These are phyloP conservation scores for Callimorpha dominula DNA, from an alignment of 2,888 invertebrate species.

Conservation along the genomic window DNA sequence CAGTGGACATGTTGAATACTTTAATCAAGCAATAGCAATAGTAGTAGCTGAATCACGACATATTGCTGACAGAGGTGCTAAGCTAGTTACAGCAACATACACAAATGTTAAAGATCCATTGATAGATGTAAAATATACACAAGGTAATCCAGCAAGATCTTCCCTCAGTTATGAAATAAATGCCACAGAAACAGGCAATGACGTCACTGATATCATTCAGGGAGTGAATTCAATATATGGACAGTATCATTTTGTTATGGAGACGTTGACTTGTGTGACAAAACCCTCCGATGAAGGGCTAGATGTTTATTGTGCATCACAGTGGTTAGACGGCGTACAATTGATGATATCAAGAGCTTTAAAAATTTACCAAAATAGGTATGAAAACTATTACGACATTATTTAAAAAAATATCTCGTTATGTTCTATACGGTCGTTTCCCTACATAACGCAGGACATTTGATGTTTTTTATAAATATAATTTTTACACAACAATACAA, in stretches of 20 bases:
- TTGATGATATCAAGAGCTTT: constrained; percentile 82
- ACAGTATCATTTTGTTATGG: constrained; percentile 92
- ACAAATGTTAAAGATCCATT: constrained; percentile 67
- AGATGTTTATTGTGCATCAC: constrained; percentile 87
- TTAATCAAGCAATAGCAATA: constrained; percentile 66
- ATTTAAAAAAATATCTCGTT: too few species aligned
- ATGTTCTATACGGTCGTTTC: too few species aligned
- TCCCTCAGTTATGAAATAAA: constrained; percentile 38
- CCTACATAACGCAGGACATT: too few species aligned
- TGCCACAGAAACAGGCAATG: constrained; percentile 64
- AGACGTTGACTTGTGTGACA: constrained; percentile 88
- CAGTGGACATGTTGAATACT: constrained; percentile 60
- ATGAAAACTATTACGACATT: constrained; percentile 19
- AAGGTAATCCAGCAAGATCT: constrained; percentile 52
- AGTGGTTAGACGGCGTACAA: constrained; percentile 87
- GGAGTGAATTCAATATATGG: constrained; percentile 84
- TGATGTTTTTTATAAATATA: too few species aligned
- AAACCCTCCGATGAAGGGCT: constrained; percentile 90
- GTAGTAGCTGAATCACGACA: constrained; percentile 86
- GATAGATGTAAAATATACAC: constrained; percentile 59
- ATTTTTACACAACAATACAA: too few species aligned
- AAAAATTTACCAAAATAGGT: constrained; percentile 87
- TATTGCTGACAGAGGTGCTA: constrained; percentile 85
- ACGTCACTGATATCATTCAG: constrained; percentile 72
- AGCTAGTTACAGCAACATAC: constrained; percentile 85